phyloP scores from a whole-genome alignment of 30 jellyfish, hydroid and myxozoan species.

The Aurelia sp. region DNA sequence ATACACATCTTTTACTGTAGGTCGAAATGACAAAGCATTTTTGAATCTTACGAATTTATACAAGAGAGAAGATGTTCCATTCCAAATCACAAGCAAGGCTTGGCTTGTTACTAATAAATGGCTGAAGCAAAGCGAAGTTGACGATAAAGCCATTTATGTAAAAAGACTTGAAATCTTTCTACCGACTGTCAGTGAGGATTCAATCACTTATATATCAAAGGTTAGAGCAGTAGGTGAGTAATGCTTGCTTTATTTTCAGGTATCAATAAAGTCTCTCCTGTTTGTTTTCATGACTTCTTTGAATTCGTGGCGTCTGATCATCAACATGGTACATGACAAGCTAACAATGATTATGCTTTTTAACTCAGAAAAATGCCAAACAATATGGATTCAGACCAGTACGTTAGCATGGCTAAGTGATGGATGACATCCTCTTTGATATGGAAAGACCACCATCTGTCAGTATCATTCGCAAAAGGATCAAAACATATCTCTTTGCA shows the following conservation, averaged over 20 bases:
- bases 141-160: slow-evolving; percentile 3
- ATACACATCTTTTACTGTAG: neutral
- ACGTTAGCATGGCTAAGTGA: too few relatives aligned
- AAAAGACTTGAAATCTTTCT: slow-evolving; percentile 11
- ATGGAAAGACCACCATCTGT: too few relatives aligned
- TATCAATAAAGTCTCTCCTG: too few relatives aligned
- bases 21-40: slow-evolving; percentile 8
- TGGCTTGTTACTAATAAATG: slow-evolving; percentile 51
- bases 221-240: slow-evolving; percentile 15
- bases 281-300: too few relatives aligned
- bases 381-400: too few relatives aligned
- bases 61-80: slow-evolving; percentile 20
- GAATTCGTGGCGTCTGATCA: too few relatives aligned
- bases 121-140: slow-evolving; percentile 37
- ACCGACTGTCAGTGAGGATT: slow-evolving; percentile 21
- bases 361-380: too few relatives aligned
- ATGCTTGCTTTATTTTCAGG: neutral
- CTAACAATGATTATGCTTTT: too few relatives aligned
- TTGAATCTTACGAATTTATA: slow-evolving; percentile 20
- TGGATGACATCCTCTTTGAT: too few relatives aligned
- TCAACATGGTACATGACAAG: too few relatives aligned
- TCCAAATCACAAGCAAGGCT: slow-evolving; percentile 31
- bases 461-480: too few relatives aligned
- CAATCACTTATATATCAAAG: slow-evolving; percentile 12
- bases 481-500: too few relatives aligned